Evolutionary conservation across 2,888 invertebrate species (phyloP), one percentile per base, ranked within the genome.

Genomic region (Pycnomerus fuliginosus): DNA sequence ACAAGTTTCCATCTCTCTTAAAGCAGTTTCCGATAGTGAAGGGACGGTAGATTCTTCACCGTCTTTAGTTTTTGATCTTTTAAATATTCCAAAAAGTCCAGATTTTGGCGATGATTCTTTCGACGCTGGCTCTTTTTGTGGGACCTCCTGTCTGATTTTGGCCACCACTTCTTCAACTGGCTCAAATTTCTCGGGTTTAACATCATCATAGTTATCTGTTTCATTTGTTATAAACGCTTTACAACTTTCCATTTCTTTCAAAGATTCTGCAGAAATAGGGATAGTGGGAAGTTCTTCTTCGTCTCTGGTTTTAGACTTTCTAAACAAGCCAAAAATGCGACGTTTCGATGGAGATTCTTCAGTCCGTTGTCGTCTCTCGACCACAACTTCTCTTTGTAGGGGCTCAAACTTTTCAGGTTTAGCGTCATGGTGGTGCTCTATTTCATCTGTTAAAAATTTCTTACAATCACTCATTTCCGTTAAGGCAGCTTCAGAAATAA

Each of bases 131-230:
- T 20, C 11, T 41, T 10, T 24, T 17, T 28, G 16, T 11, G 31
- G 16, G 12, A 38, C 35, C n/a, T n/a, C n/a, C n/a, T n/a, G n/a
- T n/a, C n/a, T n/a, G n/a, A n/a, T n/a, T n/a, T n/a, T n/a, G n/a
- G n/a, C n/a, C n/a, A n/a, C n/a, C n/a, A n/a, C n/a, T n/a, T n/a
- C n/a, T n/a, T n/a, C n/a, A n/a, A n/a, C n/a, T n/a, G n/a, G n/a
- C n/a, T 27, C 25, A 8, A 10, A 8, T 25, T 44, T 33, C 1
- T 45, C 10, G 5, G 56, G 58, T 20, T 43, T 47, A 16, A 53
- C 55, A 35, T 61, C 60, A 24, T 60, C 47, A 29, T 58, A 61
- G 31, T 47, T 44, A 5, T 48, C 35, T 35, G 56, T 34, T 52
- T 62, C 62, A 17, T 44, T 43, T 38, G 44, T 43, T 7, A 62